Percentiles rank a stretch among this genome's conserved stretches.
These are phyloP conservation scores for Solea senegalensis DNA, from an alignment of 2,113 vertebrate genomes.

Conservation along the genomic window DNA sequence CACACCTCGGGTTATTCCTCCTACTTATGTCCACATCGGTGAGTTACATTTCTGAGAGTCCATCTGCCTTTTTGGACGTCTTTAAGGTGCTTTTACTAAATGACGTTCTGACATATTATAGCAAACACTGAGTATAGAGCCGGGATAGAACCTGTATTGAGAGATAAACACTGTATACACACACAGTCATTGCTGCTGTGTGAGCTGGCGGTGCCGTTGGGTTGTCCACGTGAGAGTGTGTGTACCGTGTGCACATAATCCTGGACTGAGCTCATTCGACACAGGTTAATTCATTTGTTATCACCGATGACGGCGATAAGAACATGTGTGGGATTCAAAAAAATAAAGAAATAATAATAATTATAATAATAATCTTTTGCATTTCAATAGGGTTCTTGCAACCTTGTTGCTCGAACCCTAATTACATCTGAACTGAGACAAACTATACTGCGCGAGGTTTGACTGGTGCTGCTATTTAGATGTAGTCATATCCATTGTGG, in stretches of 20 bases:
- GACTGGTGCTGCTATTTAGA: slow-evolving; percentile 41
- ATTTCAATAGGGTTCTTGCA: too few relatives aligned
- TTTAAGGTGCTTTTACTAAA: neutral
- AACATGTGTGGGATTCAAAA: neutral
- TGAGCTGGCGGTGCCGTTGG: too few relatives aligned
- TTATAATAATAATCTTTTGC: too few relatives aligned
- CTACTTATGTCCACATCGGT: neutral
- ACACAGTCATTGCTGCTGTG: too few relatives aligned
- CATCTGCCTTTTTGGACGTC: neutral
- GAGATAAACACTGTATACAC: neutral
- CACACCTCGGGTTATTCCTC: slow-evolving; percentile 6
- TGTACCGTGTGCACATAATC: too few relatives aligned
- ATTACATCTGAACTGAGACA: neutral
- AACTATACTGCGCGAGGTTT: slow-evolving; percentile 25
- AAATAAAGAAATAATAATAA: neutral
- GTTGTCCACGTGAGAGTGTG: too few relatives aligned
- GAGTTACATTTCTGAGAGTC: neutral
- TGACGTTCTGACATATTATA: neutral
- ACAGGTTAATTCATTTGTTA: neutral
- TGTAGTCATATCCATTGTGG: slow-evolving; percentile 42
- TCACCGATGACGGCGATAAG: slow-evolving; percentile 4
- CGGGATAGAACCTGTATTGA: neutral
- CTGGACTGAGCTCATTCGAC: too few relatives aligned
- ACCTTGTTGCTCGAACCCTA: too few relatives aligned
- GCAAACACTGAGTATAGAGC: neutral